Evolutionary conservation across 2,888 invertebrate genomes (phyloP), one percentile per base, ranked within the genome.

Genomic region (Metellina segmentata): DNA sequence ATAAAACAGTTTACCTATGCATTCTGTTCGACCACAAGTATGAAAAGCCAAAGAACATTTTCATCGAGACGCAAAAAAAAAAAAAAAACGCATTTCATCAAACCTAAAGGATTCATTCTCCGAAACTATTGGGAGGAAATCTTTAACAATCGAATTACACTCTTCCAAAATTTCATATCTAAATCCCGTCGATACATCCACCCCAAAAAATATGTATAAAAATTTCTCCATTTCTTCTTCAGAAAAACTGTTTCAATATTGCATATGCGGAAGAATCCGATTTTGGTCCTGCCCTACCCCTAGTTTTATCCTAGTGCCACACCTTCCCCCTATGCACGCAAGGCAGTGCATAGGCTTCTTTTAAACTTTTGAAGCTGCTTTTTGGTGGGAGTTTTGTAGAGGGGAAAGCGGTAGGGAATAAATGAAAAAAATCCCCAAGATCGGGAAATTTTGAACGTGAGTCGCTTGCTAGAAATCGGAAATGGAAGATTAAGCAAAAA

Each of bases 401-500:
- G 19, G 78, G 78, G 34, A 69, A 53, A 61, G 61, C 34, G 34
- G 34, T n/a, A 34, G 34, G 34, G 34, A 79, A 79, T 61, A 79
- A 79, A 34, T 34, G 34, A 34, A 34, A 53, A 79, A 79, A 79
- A 61, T 61, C 61, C 11, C 61, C 16, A 11, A 16, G 61, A 61
- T 61, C 13, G 61, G 61, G 48, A 77, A 77, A 85, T 69, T 77
- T 11, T n/a, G 85, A 85, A 85, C 85, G 85, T 85, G 85, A 75
- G 85, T 77, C 53, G 85, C 61, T 85, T 85, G 49, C 77, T 11
- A 61, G 77, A 77, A 77, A 77, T 85, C 85, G 75, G 85, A 85
- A 85, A 77, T 85, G 77, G 85, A 81, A 81, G 85, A 85, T 85
- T 85, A 77, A 85, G 85, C 85, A 85, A 77, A 85, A 77, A 85